A percentile compares a stretch with the other conserved stretches of the same genome.
These are phyloP conservation scores for Emys orbicularis DNA, from an alignment of 2,797 vertebrate genomes.

Conservation along the genomic window DNA sequence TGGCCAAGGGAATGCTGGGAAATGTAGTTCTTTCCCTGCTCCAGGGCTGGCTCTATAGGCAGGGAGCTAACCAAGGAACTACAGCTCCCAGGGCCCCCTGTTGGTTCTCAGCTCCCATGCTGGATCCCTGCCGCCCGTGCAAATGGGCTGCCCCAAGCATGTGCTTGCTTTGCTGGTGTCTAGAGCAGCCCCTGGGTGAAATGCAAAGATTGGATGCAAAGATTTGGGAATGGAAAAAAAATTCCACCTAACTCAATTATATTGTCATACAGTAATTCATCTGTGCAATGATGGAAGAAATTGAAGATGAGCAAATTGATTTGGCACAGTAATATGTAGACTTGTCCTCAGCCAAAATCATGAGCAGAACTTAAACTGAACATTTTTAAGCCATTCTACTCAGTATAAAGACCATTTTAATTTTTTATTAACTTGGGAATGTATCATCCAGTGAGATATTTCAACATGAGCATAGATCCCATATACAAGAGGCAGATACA, in stretches of 20 bases:
- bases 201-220: neutral
- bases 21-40: too few relatives aligned
- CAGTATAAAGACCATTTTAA: accelerated
- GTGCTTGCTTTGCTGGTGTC: too few relatives aligned
- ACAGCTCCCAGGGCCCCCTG: too few relatives aligned
- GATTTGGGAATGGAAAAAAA: neutral
- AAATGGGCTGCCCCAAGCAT: too few relatives aligned
- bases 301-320: neutral
- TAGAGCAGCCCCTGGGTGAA: neutral
- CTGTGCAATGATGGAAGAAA: neutral
- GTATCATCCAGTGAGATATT: neutral
- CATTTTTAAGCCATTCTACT: neutral
- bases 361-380: neutral
- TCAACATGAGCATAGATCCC: neutral
- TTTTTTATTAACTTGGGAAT: neutral
- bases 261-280: neutral
- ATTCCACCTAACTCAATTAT: neutral
- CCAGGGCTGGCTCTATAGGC: too few relatives aligned
- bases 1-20: too few relatives aligned
- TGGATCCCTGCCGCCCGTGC: too few relatives aligned
- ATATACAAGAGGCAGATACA: neutral
- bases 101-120: too few relatives aligned
- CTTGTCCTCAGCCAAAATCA: neutral
- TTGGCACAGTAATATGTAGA: neutral
- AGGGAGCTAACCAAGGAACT: too few relatives aligned